phyloP scores from a whole-genome alignment of 2,888 invertebrate species.

The Tinea pellionella region DNA sequence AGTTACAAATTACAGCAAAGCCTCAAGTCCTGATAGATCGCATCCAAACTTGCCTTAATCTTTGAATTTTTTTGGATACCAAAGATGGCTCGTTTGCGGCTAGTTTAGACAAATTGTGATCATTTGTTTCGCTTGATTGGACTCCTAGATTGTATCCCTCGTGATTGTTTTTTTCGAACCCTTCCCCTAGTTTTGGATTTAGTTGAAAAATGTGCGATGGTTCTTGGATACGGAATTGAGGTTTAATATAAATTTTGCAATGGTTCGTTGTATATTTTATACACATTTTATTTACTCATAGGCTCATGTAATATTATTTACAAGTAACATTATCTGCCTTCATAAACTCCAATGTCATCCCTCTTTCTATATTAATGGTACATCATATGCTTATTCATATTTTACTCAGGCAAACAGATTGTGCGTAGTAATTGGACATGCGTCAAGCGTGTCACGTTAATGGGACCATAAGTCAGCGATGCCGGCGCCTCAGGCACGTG shows the following conservation, averaged over 20 bases:
- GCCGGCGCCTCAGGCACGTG: conserved; percentile 42
- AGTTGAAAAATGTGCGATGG: conserved; percentile 42
- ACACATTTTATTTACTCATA: too few species aligned
- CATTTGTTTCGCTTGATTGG: conserved; percentile 63
- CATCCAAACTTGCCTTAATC: background rate
- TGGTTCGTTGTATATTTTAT: too few species aligned
- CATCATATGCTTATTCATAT: conserved; percentile 48
- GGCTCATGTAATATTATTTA: too few species aligned
- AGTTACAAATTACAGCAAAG: background rate
- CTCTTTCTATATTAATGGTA: conserved; percentile 13
- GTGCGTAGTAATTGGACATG: conserved; percentile 64
- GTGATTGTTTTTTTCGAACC: conserved; percentile 62
- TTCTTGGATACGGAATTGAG: conserved; percentile 19
- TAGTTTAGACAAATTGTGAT: conserved; percentile 18
- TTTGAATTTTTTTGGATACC: background rate
- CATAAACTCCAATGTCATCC: conserved; percentile 44
- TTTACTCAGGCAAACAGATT: conserved; percentile 57
- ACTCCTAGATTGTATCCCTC: conserved; percentile 43
- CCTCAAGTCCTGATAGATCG: background rate
- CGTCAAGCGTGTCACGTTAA: conserved; percentile 61
- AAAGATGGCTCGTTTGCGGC: background rate
- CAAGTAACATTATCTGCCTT: conserved; percentile 55
- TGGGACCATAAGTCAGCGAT: conserved; percentile 56
- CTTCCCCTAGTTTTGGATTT: conserved; percentile 34
- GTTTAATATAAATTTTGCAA: conserved; percentile 36